phyloP scores from a whole-genome alignment of 2,113 vertebrate genomes.

The Phoenicopterus ruber region DNA sequence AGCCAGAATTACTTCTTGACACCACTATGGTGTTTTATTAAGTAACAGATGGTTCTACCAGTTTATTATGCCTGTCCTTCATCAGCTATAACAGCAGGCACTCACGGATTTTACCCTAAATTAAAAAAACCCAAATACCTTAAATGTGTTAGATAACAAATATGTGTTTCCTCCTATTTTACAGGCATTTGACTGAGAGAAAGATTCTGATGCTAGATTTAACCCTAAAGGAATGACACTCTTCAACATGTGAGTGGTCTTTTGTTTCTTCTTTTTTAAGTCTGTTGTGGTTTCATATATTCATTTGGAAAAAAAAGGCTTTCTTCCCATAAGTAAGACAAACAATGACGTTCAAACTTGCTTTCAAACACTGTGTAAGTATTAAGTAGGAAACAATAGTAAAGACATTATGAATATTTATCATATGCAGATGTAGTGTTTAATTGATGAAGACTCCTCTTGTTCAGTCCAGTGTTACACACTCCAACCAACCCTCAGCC shows the following conservation, averaged over 20 bases:
- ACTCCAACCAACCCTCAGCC: accelerated
- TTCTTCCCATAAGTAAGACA: background rate
- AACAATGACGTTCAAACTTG: background rate
- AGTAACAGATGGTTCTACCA: background rate
- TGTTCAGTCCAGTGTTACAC: background rate
- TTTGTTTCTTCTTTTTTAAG: background rate
- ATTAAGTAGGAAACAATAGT: background rate
- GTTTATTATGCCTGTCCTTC: background rate
- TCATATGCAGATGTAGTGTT: background rate
- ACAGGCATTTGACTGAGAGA: background rate
- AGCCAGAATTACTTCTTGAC: conserved; percentile 6
- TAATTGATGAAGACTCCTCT: background rate
- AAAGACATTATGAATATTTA: background rate
- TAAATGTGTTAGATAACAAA: background rate
- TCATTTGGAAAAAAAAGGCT: background rate
- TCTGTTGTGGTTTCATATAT: background rate
- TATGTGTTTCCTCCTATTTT: background rate
- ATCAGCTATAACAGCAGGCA: background rate
- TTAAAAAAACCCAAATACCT: background rate
- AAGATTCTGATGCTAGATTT: background rate
- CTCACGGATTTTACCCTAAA: background rate
- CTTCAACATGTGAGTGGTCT: background rate
- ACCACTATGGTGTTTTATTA: background rate
- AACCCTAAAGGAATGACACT: background rate
- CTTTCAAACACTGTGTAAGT: background rate